phyloP scores from a whole-genome alignment of 2,888 invertebrate genomes.

The Cataglyphis cursor region DNA sequence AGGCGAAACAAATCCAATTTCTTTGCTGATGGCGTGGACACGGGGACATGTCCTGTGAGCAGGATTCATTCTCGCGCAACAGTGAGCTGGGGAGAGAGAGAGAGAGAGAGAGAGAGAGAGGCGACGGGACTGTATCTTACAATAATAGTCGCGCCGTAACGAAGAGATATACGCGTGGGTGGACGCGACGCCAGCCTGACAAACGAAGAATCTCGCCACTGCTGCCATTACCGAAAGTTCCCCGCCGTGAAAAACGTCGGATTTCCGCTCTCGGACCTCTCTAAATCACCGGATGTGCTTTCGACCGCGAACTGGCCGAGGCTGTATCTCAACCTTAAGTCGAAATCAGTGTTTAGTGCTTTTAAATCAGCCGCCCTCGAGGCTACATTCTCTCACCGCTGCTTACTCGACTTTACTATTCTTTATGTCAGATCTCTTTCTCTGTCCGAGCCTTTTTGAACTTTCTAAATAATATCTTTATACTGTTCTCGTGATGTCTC shows the following conservation, averaged over 20 bases:
- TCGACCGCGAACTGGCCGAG: conserved; percentile 49
- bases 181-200: conserved; percentile 41
- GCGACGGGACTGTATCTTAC: conserved; percentile 49
- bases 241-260: conserved; percentile 56
- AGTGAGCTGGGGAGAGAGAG: no score
- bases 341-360: conserved; percentile 84
- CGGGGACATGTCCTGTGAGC: conserved; percentile 42
- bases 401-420: conserved; percentile 62
- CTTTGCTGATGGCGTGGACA: conserved; percentile 34
- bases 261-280: conserved; percentile 54
- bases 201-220: conserved; percentile 44
- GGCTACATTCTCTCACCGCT: conserved; percentile 27
- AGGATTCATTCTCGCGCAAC: conserved; percentile 41
- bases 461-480: conserved; percentile 20
- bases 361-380: conserved; percentile 77
- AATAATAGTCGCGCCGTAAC: conserved; percentile 65
- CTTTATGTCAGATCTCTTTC: conserved; percentile 53
- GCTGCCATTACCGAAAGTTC: conserved; percentile 58
- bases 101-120: not conserved
- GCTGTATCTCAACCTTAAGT: conserved; percentile 82
- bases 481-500: not conserved
- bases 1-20: conserved; percentile 56
- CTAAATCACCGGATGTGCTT: conserved; percentile 64
- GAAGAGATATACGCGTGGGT: conserved; percentile 62
- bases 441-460: conserved; percentile 33